Base-by-base conservation (phyloP, 2,888 invertebrate genomes). In the Diaprepes abbreviatus region DNA sequence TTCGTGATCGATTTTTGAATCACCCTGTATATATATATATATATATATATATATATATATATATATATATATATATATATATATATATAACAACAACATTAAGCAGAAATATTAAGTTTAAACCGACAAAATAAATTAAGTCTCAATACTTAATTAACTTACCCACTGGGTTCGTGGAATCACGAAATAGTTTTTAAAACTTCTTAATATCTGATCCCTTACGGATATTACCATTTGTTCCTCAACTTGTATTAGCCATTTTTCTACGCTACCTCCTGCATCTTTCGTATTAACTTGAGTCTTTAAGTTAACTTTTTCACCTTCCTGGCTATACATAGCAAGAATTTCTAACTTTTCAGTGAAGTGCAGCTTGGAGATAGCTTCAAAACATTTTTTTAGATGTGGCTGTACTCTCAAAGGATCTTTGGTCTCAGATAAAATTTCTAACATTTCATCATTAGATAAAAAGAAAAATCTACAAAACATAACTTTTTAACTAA, bases 371-470 rank as follows among this genome's bases (percentile, higher is more conserved):
- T 88, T 89, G 70, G 90, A 89, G 64, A 95, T 94, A 52, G 93
- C 95, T 85, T 95, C 94, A 82, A 95, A 95, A 83, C 94, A 94
- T 85, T 95, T 95, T 80, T 92, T 92, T 63, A 95, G 85, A 85
- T 95, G 93, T 0, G 94, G 94, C 82, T 95, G 94, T 1, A 95
- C 94, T 76, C 93, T 87, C 5, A 91, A 83, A 0, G 94, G 94
- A 81, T 95, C 93, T 85, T 94, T 94, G 1, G 94, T 94, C 86
- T 95, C 94, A 0, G 95, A 94, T 71, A 96, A 86, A 76, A 96
- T 94, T 84, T 95, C 94, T 75, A 96, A 85, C 89, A 96, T 91
- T 84, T 96, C 95, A 79, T 95, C 94, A 81, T 96, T 95, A 4
- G 95, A 95, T 67, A 96, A 86, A 80, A 96, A 96, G 87, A 95